phyloP scores from a whole-genome alignment of 2,797 vertebrate species.

The Tamandua tetradactyla region DNA sequence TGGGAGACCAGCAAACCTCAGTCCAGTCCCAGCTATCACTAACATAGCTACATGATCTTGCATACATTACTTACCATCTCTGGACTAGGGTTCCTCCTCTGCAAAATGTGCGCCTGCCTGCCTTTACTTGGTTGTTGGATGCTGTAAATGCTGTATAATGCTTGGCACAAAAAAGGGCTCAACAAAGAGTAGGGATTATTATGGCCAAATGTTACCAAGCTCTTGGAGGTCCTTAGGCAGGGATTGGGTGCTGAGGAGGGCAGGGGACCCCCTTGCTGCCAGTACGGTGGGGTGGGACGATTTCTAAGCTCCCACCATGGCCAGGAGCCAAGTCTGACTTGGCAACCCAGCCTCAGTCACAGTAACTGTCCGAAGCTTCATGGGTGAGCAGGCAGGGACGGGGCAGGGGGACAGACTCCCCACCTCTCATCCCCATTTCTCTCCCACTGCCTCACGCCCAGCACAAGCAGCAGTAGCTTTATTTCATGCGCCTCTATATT shows the following conservation, averaged over 20 bases:
- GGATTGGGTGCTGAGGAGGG: neutral
- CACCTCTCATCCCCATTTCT: neutral
- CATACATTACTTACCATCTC: neutral
- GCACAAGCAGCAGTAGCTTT: neutral
- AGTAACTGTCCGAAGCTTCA: neutral
- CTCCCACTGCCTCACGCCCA: neutral
- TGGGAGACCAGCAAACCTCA: neutral
- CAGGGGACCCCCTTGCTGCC: neutral
- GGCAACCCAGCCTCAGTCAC: neutral
- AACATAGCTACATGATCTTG: neutral
- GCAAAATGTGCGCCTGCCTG: neutral
- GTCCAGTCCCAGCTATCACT: neutral
- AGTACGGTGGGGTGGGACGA: neutral
- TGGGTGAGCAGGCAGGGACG: neutral
- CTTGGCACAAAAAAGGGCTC: neutral
- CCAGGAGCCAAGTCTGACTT: neutral
- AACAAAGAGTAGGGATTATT: neutral
- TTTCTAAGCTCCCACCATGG: neutral
- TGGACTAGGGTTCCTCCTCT: constrained; percentile 1
- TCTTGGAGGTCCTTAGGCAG: neutral
- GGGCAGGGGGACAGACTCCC: neutral
- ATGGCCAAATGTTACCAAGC: neutral
- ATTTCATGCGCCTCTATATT: constrained; percentile 45
- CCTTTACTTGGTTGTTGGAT: neutral
- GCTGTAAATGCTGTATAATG: neutral